Percentiles rank a stretch among this genome's conserved stretches.
phyloP scores from a whole-genome alignment of 2,797 vertebrate species.

The Peromyscus eremicus region DNA sequence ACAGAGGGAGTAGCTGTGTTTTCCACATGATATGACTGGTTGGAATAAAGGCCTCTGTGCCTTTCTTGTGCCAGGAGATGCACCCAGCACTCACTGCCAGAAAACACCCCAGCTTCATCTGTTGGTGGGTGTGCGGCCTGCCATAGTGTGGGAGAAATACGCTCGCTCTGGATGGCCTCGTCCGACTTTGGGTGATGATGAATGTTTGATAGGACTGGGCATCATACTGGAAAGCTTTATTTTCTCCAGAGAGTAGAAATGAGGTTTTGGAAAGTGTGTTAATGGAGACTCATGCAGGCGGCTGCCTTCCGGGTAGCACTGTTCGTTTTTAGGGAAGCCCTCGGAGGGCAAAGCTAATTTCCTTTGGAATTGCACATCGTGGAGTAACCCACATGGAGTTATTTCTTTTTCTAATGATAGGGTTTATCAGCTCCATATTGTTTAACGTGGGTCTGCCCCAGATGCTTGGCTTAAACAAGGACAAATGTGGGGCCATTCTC shows the following conservation, averaged over 20 bases:
- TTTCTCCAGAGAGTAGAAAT: slow-evolving; percentile 62
- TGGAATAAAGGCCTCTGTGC: neutral
- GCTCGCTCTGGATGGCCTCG: neutral
- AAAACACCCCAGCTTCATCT: neutral
- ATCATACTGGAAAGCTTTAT: slow-evolving; percentile 36
- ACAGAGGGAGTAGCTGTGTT: neutral
- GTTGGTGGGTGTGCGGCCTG: neutral
- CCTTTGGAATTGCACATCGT: slow-evolving; percentile 54
- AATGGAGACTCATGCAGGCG: slow-evolving; percentile 36
- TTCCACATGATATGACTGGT: neutral
- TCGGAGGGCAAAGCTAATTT: slow-evolving; percentile 65
- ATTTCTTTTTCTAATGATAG: slow-evolving; percentile 53
- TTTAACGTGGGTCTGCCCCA: slow-evolving; percentile 49
- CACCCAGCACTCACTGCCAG: neutral
- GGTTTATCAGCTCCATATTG: slow-evolving; percentile 33
- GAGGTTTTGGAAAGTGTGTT: slow-evolving; percentile 62
- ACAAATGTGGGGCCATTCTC: neutral
- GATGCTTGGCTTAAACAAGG: slow-evolving; percentile 18
- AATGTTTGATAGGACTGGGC: slow-evolving; percentile 68
- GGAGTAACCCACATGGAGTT: slow-evolving; percentile 60
- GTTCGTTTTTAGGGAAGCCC: slow-evolving; percentile 63
- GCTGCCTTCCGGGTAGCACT: slow-evolving; percentile 62
- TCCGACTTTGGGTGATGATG: slow-evolving; percentile 67
- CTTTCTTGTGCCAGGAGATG: neutral
- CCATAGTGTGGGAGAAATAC: neutral